phyloP scores from a whole-genome alignment of 2,797 vertebrate genomes.

The Antennarius maculatus region DNA sequence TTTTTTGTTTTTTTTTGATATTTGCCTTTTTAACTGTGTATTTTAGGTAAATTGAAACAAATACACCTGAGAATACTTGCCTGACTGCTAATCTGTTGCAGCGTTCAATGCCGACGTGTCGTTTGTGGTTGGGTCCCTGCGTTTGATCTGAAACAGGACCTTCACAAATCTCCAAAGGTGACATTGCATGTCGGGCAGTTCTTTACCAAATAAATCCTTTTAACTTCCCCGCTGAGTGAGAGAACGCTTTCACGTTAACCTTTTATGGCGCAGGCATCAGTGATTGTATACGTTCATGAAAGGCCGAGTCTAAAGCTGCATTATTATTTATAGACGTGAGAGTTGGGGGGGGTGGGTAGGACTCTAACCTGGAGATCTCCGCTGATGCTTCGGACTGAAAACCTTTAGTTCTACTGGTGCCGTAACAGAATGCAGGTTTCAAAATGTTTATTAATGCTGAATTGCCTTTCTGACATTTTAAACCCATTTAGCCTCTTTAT shows the following conservation, averaged over 20 bases:
- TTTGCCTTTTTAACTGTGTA: too few species aligned
- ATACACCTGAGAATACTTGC: too few species aligned
- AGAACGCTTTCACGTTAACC: slow-evolving; percentile 58
- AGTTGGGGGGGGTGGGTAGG: too few species aligned
- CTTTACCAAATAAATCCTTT: slow-evolving; percentile 23
- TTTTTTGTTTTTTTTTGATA: background rate
- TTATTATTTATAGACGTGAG: slow-evolving; percentile 77
- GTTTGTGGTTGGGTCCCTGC: background rate
- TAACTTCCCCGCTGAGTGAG: slow-evolving; percentile 4
- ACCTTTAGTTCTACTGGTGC: slow-evolving; percentile 21
- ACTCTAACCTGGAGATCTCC: background rate
- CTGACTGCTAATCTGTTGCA: too few species aligned
- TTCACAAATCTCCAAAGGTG: slow-evolving; percentile 19
- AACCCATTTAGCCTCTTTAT: slow-evolving; percentile 61
- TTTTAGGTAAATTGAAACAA: too few species aligned
- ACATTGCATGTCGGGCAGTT: slow-evolving; percentile 2
- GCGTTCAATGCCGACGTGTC: too few species aligned
- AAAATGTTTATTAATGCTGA: slow-evolving; percentile 49
- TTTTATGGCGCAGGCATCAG: slow-evolving; percentile 64
- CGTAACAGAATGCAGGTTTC: slow-evolving; percentile 20
- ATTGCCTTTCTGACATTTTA: slow-evolving; percentile 63
- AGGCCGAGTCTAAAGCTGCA: slow-evolving; percentile 62
- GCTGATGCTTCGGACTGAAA: slow-evolving; percentile 19
- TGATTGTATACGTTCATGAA: slow-evolving; percentile 67
- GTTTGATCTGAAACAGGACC: slow-evolving; percentile 19